Evolutionary conservation across 2,797 vertebrate genomes (phyloP).

Genomic region (Astyanax mexicanus): DNA sequence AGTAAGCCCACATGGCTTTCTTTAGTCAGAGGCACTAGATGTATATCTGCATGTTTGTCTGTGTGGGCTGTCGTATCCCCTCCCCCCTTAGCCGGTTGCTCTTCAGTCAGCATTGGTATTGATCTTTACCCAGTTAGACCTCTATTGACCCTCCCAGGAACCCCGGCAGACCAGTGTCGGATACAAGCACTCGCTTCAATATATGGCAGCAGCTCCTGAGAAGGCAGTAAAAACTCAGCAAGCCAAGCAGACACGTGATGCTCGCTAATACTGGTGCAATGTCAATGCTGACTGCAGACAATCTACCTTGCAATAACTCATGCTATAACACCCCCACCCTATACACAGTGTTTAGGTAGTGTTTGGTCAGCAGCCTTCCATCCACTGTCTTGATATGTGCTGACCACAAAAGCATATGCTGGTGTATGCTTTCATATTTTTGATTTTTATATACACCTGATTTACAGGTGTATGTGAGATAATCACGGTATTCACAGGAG

Average conservation of each 20-base stretch:
- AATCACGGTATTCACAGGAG: too few relatives aligned
- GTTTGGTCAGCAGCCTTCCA: too few relatives aligned
- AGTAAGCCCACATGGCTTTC: neutral
- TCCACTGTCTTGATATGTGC: too few relatives aligned
- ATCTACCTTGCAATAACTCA: too few relatives aligned
- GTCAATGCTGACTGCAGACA: too few relatives aligned
- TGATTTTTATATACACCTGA: too few relatives aligned
- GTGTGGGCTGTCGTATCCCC: conserved; percentile 36
- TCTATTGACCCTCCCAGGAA: conserved; percentile 49
- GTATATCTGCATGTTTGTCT: conserved; percentile 21
- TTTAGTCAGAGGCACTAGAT: conserved; percentile 8
- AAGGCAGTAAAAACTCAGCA: conserved; percentile 10
- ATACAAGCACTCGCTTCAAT: conserved; percentile 5
- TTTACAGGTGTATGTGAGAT: too few relatives aligned
- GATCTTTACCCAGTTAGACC: conserved; percentile 47
- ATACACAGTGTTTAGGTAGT: too few relatives aligned
- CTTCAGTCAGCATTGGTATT: conserved; percentile 48
- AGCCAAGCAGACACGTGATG: neutral
- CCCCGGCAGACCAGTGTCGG: conserved; percentile 26
- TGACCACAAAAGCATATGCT: too few relatives aligned
- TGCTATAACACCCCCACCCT: too few relatives aligned
- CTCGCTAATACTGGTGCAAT: too few relatives aligned
- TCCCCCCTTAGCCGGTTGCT: conserved; percentile 25
- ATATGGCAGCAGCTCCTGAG: neutral
- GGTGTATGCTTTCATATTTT: too few relatives aligned